These are phyloP conservation scores for Clinocottus analis DNA, from an alignment of 2,113 vertebrate genomes.

Conservation along the genomic window DNA sequence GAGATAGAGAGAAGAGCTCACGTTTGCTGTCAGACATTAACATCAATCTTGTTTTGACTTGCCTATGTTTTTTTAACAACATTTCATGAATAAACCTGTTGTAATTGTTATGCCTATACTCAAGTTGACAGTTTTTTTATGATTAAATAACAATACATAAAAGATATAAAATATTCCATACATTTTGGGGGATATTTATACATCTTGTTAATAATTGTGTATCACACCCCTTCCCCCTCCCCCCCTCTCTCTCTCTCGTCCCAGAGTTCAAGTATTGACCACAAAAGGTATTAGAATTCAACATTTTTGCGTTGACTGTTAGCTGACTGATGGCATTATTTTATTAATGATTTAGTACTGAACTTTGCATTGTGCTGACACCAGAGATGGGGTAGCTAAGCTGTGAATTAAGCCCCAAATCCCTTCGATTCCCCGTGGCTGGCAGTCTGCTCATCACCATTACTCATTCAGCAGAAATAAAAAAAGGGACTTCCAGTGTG, in stretches of 20 bases:
- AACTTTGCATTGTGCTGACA: slow-evolving; percentile 88
- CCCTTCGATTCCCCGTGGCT: slow-evolving; percentile 81
- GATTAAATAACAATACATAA: neutral
- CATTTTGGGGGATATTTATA: neutral
- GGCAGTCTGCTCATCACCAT: slow-evolving; percentile 81
- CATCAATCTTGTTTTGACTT: neutral
- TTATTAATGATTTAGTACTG: slow-evolving; percentile 82
- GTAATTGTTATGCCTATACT: neutral
- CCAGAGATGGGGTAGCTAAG: slow-evolving; percentile 81
- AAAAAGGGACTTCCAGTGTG: slow-evolving; percentile 67
- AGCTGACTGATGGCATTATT: slow-evolving; percentile 81
- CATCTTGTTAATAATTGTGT: neutral
- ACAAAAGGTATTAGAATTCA: slow-evolving; percentile 70
- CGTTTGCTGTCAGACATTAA: neutral
- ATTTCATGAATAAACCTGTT: neutral
- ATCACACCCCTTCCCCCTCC: neutral
- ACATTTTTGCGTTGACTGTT: slow-evolving; percentile 62
- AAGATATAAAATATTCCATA: neutral
- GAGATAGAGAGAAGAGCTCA: neutral
- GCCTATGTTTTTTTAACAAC: neutral
- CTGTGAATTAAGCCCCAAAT: slow-evolving; percentile 84
- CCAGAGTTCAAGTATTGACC: slow-evolving; percentile 61
- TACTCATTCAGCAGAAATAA: slow-evolving; percentile 82
- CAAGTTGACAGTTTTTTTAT: neutral
- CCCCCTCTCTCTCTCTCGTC: neutral